Evolutionary conservation across 2,888 invertebrate species (phyloP), one percentile per base, ranked within the genome.

Genomic region (Xylocampa areola): DNA sequence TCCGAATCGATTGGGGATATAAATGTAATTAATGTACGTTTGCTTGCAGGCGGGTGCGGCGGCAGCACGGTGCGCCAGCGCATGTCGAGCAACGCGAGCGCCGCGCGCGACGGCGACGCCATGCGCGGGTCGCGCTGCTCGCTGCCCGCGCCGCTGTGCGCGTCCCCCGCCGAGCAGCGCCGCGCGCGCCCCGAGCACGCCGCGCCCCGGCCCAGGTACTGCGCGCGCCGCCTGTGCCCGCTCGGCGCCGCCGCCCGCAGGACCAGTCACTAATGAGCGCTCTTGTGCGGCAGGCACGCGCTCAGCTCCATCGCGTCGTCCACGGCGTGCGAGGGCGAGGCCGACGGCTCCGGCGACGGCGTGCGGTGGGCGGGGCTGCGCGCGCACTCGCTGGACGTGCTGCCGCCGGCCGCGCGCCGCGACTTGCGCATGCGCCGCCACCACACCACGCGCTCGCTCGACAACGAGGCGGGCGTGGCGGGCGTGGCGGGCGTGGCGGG

Each of bases 231-330:
- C 25, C 27, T 11, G 35, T 40, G 30, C 19, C 23, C 25, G 14
- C 0, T 30, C 21, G 36, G 6, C 10, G 59, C 17, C 5, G 14
- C 17, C 1, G 36, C 39, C 13, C 47, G 61, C 30, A 16, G 27
- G 23, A 23, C 1, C 40, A 61, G 41, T 29, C 53, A 60, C 32
- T 66, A 58, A 51, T 17, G 40, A 51, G 16, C 29, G n/a, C 11
- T 39, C 6, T 40, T 40, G 21, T 43, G 10, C 13, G 13, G 48
- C 84, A 94, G 95, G 73, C 85, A 96, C 60, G 95, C 96, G 13
- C 82, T 96, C 44, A 96, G 96, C 47, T 96, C 96, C 51, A 96
- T 96, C 51, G 96, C 96, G 13, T 96, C 96, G 36, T 96, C 96
- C 59, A 94, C 94, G 54, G 95, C 95, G 69, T 95, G 95, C 78